Evolutionary conservation across 2,888 invertebrate species (phyloP).

Genomic region (Thereva nobilitata): DNA sequence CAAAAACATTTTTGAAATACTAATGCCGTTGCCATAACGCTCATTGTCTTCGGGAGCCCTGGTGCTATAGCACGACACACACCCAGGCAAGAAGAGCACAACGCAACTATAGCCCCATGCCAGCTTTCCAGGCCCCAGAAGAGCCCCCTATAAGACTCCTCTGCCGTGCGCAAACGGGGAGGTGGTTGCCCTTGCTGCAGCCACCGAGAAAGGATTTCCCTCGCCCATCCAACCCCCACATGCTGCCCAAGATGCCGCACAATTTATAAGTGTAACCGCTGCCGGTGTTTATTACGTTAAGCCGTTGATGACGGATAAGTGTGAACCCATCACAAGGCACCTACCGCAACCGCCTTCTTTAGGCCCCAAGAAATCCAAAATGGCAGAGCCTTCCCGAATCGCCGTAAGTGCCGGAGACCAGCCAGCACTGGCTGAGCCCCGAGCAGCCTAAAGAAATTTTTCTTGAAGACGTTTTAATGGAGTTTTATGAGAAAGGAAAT

Average conservation of each 20-base stretch:
- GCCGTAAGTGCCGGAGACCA: slow-evolving; percentile 15
- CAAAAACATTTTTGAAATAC: slow-evolving; percentile 44
- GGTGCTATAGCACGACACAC: slow-evolving; percentile 3
- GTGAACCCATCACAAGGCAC: slow-evolving; percentile 6
- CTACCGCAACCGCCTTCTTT: slow-evolving; percentile 9
- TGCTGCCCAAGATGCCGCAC: slow-evolving; percentile 6
- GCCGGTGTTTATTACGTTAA: background rate
- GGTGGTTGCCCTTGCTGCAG: background rate
- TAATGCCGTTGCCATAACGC: slow-evolving; percentile 40
- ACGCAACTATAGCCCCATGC: background rate
- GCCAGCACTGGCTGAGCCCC: background rate
- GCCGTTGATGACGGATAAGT: slow-evolving; percentile 11
- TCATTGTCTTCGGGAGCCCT: slow-evolving; percentile 28
- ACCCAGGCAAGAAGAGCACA: background rate
- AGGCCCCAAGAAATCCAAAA: slow-evolving; percentile 12
- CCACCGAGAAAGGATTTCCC: slow-evolving; percentile 26
- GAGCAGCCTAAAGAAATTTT: slow-evolving; percentile 35
- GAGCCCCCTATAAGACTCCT: background rate
- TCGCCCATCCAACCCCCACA: slow-evolving; percentile 5
- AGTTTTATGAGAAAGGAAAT: slow-evolving; percentile 42
- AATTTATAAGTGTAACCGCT: background rate
- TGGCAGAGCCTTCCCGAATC: slow-evolving; percentile 16
- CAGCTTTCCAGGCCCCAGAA: background rate
- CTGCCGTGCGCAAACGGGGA: background rate
- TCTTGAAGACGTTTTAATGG: slow-evolving; percentile 41